Percentiles rank a stretch among this genome's conserved stretches.
Conservation (phyloP, 2,888 invertebrate species). For the Chirona hameri region DNA sequence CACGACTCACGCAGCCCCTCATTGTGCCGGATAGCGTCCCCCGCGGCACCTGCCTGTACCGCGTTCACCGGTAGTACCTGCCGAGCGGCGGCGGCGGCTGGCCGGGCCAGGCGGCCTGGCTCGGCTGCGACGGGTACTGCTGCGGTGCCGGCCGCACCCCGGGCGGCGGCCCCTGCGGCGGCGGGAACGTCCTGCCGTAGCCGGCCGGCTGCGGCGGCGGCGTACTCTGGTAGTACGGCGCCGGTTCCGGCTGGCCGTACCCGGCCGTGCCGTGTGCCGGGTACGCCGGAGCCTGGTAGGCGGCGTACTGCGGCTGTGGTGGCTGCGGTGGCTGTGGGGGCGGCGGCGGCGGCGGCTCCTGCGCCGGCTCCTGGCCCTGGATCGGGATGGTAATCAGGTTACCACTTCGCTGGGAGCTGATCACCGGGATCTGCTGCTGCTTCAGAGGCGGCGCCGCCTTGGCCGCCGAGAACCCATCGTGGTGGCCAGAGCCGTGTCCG, state of each 20-base stretch:
- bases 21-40: no score
- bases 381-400: conserved; percentile 86
- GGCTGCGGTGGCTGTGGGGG: background rate
- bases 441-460: background rate
- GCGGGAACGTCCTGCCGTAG: background rate
- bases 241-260: background rate
- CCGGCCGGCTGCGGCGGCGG: conserved; percentile 6
- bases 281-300: background rate
- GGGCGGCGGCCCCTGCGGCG: background rate
- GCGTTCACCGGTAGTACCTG: no score
- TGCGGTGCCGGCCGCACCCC: background rate
- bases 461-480: background rate
- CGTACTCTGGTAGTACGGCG: background rate
- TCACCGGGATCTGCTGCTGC: conserved; percentile 39
- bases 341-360: background rate
- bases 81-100: no score
- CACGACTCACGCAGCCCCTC: no score
- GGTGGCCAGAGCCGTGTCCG: background rate
- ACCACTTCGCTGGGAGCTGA: conserved; percentile 48
- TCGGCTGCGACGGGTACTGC: no score
- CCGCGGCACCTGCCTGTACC: no score
- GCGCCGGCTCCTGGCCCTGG: conserved; percentile 55
- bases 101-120: no score
- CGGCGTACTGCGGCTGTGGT: background rate
- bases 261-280: background rate